phyloP scores from a whole-genome alignment of 1,140 invertebrate genomes.

The Rhynchophorus ferrugineus region DNA sequence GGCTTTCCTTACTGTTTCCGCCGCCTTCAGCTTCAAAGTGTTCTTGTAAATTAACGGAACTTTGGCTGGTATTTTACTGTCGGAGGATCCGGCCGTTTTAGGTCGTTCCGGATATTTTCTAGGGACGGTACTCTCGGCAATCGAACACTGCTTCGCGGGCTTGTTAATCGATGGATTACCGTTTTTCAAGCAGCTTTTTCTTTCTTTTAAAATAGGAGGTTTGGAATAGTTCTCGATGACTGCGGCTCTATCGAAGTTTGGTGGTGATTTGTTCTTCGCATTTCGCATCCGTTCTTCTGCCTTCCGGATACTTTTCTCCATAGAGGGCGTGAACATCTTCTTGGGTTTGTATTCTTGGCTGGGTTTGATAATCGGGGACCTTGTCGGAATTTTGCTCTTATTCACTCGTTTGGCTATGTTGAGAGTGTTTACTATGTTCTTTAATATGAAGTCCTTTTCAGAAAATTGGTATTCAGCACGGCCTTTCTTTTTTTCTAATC shows the following conservation, averaged over 20 bases:
- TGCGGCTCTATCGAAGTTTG: not conserved
- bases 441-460: not conserved
- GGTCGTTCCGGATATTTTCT: not conserved
- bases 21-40: slow-evolving; percentile 12
- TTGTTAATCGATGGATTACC: no score
- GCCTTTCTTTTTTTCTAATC: not conserved
- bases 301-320: not conserved
- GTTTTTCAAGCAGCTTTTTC: slow-evolving; percentile 5
- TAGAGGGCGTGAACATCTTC: not conserved
- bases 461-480: no score
- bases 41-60: not conserved
- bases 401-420: not conserved
- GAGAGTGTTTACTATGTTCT: slow-evolving; percentile 6
- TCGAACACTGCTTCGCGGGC: not conserved
- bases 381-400: not conserved
- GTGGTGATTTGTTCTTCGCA: not conserved
- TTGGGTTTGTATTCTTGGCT: not conserved
- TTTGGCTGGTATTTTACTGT: slow-evolving; percentile 4
- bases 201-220: not conserved
- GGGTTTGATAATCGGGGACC: not conserved
- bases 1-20: slow-evolving; percentile 9
- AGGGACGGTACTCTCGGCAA: not conserved
- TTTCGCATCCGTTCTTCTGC: not conserved
- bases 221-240: not conserved
- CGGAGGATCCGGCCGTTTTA: no score